Evolutionary conservation across 2,113 vertebrate species (phyloP), one percentile per base, ranked within the genome.

Genomic region (Carassius carassius): DNA sequence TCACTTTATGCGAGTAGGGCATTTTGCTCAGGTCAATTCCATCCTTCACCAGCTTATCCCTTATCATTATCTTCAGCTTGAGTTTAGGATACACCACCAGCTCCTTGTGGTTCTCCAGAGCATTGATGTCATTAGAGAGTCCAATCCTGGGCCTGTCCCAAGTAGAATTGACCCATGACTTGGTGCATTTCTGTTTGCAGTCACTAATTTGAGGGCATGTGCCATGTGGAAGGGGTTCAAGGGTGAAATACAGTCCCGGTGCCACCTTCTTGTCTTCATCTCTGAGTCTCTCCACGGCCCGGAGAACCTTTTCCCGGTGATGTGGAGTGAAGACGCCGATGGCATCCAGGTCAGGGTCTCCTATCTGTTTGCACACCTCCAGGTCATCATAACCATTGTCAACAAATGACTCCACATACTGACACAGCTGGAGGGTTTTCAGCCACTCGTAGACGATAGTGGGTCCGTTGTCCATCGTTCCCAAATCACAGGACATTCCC

Each of bases 281-380:
- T 47, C 44, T 10, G 11, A 47, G 44, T 47, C 44, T 47, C 44
- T 47, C 44, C 44, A 47, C 44, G 10, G 44, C 44, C 44, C 44
- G 44, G 44, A 47, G 44, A 47, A 47, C 44, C 44, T 47, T 47
- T 47, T 47, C 94, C 73, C 98, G 92, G 95, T 99, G 97, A 60
- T 94, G 94, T 81, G 95, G 94, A 19, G 94, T 86, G 65, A 91
- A 90, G 32, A 99, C 97, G 8, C 98, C 98, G 70, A 99, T 99
- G 83, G 98, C 98, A 82, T 99, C 98, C 88, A 99, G 93, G 94
- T 99, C 98, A 1, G 97, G 96, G 70, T 97, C 95, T 41, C 98
- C 98, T 65, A 99, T 99, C 93, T 99, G 97, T 84, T 98, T 99
- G 88, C 98, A 99, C 5, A 99, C 98, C 90, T 99, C 98, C 94